Evolutionary conservation across 1,140 invertebrate species (phyloP), one percentile per base, ranked within the genome.

Genomic region (Zaprionus tsacasi): DNA sequence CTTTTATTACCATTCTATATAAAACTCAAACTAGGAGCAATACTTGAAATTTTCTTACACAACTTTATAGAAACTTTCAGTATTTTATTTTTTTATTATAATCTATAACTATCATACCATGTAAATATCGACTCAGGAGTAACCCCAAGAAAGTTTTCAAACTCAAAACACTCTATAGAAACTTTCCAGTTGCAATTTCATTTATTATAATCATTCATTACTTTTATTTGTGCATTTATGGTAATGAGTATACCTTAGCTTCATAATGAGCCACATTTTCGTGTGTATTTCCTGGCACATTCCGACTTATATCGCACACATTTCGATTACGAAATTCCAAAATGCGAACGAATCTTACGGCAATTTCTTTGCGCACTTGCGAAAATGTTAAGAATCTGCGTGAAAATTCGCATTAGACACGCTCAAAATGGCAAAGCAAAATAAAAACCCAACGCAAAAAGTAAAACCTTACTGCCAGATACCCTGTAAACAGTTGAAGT

Each of bases 331-430:
- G n/a, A 45, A 45, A 45, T 45, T 45, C 7, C n/a, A 1, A 15
- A 15, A 40, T 40, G 13, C n/a, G 13, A 40, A 40, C 38, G 38
- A 40, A 43, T 43, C 40, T 43, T 43, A 43, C 17, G 11, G 43
- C 5, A 21, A 35, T 13, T 36, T 35, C 60, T 50, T 52, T 63
- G 33, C 48, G 35, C 35, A 17, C 40, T 15, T 33, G 38, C 8
- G n/a, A 54, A 52, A 40, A 40, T 72, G 12, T 59, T 6, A 72
- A 15, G 33, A 65, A 71, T 71, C 25, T 30, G 60, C 69, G 45
- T 71, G 1, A 57, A 17, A 64, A 40, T 57, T 50, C 6, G n/a
- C 30, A 57, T 71, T 57, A 38, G 54, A 45, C 12, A 50, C 43
- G 17, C 38, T 65, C 45, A 11, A 54, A 15, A 52, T 12, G 13